Base-by-base conservation (phyloP, 1,140 invertebrate genomes). In the Pogonognathellus flavescens region DNA sequence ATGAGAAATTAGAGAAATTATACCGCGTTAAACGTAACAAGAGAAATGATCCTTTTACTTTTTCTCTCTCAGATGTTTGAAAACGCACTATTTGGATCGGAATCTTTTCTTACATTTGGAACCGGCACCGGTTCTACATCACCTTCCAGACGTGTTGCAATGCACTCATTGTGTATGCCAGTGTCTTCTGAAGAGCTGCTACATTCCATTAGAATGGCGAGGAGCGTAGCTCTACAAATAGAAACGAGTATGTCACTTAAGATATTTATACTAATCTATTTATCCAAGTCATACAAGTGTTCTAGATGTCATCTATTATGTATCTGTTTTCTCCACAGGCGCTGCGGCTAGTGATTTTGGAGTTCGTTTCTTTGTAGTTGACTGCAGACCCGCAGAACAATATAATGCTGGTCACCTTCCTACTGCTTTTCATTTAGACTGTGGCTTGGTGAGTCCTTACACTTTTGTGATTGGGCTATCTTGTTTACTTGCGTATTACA, bases 381-480 rank as follows among this genome's bases (percentile, higher is more conserved):
- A 99, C 91, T 99, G 97, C 91, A 93, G 98, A 89, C 97, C 98
- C 16, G 95, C 97, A 0, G 97, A 99, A 87, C 97, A 99, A 89
- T 99, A 99, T 90, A 99, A 99, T 92, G 94, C 95, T 86, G 98
- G 98, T 0, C 97, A 99, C 92, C 93, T 99, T 87, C 95, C 96
- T 2, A 99, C 97, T 76, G 98, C 98, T 60, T 99, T 99, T 92
- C 98, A 99, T 92, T 92, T 99, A 41, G 98, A 99, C 92, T 97
- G 97, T 89, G 97, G 97, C 91, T 92, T 99, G 89, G 94, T 95
- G 90, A 90, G 91, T 70, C 22, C 41, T 4, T 50, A 7, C 6
- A 49, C n/a, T 76, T 76, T 6, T 49, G 31, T 76, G 70, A 16
- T n/a, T n/a, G n/a, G n/a, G n/a, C n/a, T n/a, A n/a, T n/a, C n/a